A percentile compares a stretch with the other conserved stretches of the same genome.
phyloP scores from a whole-genome alignment of 1,140 invertebrate genomes.

The Macrostomum lignano region DNA sequence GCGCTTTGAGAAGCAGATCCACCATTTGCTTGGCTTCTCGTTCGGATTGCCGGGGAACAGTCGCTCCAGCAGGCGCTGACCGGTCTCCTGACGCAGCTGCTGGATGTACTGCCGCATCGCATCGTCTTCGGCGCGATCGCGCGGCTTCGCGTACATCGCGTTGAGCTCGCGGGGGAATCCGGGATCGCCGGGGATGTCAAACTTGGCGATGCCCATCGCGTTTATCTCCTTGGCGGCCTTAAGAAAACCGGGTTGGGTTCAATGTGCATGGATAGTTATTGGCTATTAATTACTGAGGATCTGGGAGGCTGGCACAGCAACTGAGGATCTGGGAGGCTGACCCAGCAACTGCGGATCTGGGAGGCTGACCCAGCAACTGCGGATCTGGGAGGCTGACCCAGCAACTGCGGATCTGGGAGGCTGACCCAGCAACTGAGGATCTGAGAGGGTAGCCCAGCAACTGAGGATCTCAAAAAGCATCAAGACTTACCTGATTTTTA shows the following conservation, averaged over 20 bases:
- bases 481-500: too few relatives aligned
- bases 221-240: slow-evolving; percentile 57
- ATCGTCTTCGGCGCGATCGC: slow-evolving; percentile 22
- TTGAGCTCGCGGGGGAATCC: slow-evolving; percentile 62
- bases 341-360: too few relatives aligned
- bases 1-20: slow-evolving; percentile 92
- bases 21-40: slow-evolving; percentile 40
- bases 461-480: too few relatives aligned
- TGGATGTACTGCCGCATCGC: slow-evolving; percentile 56
- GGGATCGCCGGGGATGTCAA: slow-evolving; percentile 77
- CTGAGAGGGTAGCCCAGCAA: too few relatives aligned
- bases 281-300: too few relatives aligned
- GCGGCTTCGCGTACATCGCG: slow-evolving; percentile 69
- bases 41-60: neutral
- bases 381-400: too few relatives aligned
- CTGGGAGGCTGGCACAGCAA: too few relatives aligned
- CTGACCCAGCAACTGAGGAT: too few relatives aligned
- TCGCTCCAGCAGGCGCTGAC: slow-evolving; percentile 41
- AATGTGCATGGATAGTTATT: too few relatives aligned
- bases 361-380: too few relatives aligned
- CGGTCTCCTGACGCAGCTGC: slow-evolving; percentile 78
- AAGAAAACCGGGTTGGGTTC: neutral
- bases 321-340: too few relatives aligned
- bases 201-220: slow-evolving; percentile 64
- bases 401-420: too few relatives aligned